Evolutionary conservation across 1,140 invertebrate genomes (phyloP).

Genomic region (Amphibalanus amphitrite): DNA sequence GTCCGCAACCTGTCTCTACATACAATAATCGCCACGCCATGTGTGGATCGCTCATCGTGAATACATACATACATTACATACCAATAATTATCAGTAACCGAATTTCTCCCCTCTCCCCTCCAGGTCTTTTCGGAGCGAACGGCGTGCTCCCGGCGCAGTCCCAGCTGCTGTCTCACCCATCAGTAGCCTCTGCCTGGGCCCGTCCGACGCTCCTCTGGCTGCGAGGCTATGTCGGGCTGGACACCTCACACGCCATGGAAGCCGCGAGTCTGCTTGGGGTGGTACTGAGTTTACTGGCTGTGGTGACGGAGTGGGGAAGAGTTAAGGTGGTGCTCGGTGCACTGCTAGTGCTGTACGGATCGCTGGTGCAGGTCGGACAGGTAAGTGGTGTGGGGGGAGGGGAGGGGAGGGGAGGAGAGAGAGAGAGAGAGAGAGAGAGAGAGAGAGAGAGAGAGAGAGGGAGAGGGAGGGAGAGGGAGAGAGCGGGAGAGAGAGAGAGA

Average conservation of each 20-base stretch:
- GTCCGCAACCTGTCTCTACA: no score
- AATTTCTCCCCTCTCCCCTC: no score
- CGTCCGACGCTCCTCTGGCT: slow-evolving; percentile 53
- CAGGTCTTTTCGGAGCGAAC: slow-evolving; percentile 62
- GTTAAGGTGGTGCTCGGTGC: neutral
- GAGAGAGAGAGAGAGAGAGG: no score
- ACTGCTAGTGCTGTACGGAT: slow-evolving; percentile 15
- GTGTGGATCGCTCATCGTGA: no score
- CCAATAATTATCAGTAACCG: no score
- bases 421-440: no score
- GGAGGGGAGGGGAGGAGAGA: slow-evolving; percentile 29
- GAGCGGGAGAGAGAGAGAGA: no score
- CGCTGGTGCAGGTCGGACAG: slow-evolving; percentile 39
- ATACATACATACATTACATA: no score
- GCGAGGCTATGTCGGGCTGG: slow-evolving; percentile 44
- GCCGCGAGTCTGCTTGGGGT: slow-evolving; percentile 46
- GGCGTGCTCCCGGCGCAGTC: slow-evolving; percentile 52
- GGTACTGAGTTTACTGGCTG: slow-evolving; percentile 46
- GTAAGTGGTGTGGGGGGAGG: slow-evolving; percentile 58
- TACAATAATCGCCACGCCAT: no score
- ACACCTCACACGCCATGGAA: slow-evolving; percentile 50
- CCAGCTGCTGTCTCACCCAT: slow-evolving; percentile 33
- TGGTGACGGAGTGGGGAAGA: slow-evolving; percentile 15
- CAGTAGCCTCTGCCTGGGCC: slow-evolving; percentile 37
- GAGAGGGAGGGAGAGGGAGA: no score